Evolutionary conservation across 2,113 vertebrate genomes (phyloP), one percentile per base, ranked within the genome.

Genomic region (Melanotaenia duboulayi): DNA sequence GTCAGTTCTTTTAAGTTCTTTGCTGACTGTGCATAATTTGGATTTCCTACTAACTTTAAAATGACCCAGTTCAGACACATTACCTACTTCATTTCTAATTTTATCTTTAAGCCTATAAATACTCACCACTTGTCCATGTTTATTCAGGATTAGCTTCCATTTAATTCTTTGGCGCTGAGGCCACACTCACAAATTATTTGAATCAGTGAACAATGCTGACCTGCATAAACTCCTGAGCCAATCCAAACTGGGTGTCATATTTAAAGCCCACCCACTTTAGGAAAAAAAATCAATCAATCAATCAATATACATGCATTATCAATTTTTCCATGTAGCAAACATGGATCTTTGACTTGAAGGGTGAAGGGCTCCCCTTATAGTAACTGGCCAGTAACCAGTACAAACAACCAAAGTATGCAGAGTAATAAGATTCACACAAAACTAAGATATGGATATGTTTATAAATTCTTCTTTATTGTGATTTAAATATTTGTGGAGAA

Each of bases 141-240:
- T 37, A 69, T 63, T 40, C 55, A 17, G 77, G 79, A 86, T 81
- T 74, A 88, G 44, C 66, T 62, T 17, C 20, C 14, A 44, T 81
- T 65, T 61, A 70, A 73, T 14, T 52, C 40, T 40, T 37, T 46
- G 46, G 25, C 54, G 44, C 17, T 5, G 13, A 58, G 65, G 44
- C 25, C 40, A 42, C 20, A 56, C 57, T 62, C 68, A 40, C 54
- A 55, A 6, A 22, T 20, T 35, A 59, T 67, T 73, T 70, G 66
- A 44, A 76, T 76, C 60, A 63, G 44, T 58, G 49, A 70, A 81
- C 66, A 83, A 66, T 35, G 39, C 20, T 83, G 81, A 82, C 74
- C 76, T 58, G 57, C 28, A 62, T 50, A 54, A 75, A 79, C 37
- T 65, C 57, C 46, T 10, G 11, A 54, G 56, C 51, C 51, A 72